A percentile compares a stretch with the other conserved stretches of the same genome.
These are phyloP conservation scores for Ctenoplectra terminalis DNA, from an alignment of 1,140 invertebrate species.

Conservation along the genomic window DNA sequence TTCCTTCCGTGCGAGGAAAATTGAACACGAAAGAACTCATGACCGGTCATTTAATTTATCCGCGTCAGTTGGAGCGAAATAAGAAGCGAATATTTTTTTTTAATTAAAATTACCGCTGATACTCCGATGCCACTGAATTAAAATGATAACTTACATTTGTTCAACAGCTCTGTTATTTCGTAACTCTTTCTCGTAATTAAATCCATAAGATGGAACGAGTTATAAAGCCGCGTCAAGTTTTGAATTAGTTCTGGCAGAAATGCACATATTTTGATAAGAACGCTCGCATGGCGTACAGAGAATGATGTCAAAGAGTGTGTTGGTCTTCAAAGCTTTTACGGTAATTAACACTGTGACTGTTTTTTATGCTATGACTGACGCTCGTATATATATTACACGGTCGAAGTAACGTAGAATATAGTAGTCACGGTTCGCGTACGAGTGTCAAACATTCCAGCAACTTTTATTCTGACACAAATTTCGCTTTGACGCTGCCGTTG, in stretches of 20 bases:
- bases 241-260: slow-evolving; percentile 1
- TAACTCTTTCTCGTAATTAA: not conserved
- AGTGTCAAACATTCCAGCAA: not conserved
- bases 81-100: too few species aligned
- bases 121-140: too few species aligned
- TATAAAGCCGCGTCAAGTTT: not conserved
- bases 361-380: slow-evolving; percentile 22
- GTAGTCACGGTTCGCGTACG: not conserved
- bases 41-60: too few species aligned
- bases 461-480: not conserved
- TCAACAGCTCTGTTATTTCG: too few species aligned
- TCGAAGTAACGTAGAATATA: not conserved
- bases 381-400: not conserved
- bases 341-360: slow-evolving; percentile 44
- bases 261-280: slow-evolving; percentile 28
- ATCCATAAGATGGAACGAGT: not conserved
- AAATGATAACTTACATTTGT: too few species aligned
- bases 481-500: too few species aligned
- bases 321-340: slow-evolving; percentile 54
- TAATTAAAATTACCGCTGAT: too few species aligned
- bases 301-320: slow-evolving; percentile 35
- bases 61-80: too few species aligned
- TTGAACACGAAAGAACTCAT: too few species aligned
- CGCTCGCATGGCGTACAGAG: not conserved
- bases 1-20: too few species aligned